These are phyloP conservation scores for Halocynthia aurantium DNA, from an alignment of 23 tunicate genomes.

Conservation along the genomic window DNA sequence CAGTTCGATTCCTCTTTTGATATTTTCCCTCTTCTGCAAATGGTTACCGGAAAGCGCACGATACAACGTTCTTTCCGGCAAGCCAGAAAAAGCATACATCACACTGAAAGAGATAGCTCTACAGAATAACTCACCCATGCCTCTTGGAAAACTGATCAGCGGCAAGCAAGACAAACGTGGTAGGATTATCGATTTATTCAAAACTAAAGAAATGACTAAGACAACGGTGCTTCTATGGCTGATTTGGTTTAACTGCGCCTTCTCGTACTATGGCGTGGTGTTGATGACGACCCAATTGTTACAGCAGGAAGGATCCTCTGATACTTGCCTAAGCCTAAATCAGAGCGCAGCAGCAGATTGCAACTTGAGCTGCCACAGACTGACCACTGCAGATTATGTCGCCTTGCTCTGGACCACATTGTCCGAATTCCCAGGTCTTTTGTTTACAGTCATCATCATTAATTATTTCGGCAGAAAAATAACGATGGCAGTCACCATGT, in stretches of 20 bases:
- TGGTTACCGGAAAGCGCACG: constrained; percentile 98
- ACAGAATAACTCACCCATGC: constrained; percentile 66
- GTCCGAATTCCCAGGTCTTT: constrained; percentile 92
- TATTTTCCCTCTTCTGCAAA: constrained; percentile 84
- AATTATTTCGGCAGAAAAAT: constrained; percentile 80
- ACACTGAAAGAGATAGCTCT: constrained; percentile 74
- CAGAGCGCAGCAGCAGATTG: constrained; percentile 39
- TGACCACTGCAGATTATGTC: constrained; percentile 77
- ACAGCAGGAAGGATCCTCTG: constrained; percentile 61
- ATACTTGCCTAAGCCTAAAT: constrained; percentile 5
- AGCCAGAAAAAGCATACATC: constrained; percentile 77
- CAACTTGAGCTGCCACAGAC: constrained; percentile 66
- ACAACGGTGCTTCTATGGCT: constrained; percentile 90
- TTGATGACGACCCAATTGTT: constrained; percentile 96
- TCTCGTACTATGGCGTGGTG: constrained; percentile 92
- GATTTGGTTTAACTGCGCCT: constrained; percentile 97
- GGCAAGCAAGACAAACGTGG: constrained; percentile 62
- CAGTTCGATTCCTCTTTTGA: constrained; percentile 74
- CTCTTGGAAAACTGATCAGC: constrained; percentile 62
- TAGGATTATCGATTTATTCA: constrained; percentile 58
- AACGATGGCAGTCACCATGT: constrained; percentile 74
- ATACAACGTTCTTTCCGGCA: constrained; percentile 87
- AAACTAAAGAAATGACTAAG: constrained; percentile 47
- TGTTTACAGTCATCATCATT: constrained; percentile 72
- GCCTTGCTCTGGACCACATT: constrained; percentile 93